Base-by-base conservation (phyloP, 2,113 vertebrate genomes). In the Smithornis capensis region DNA sequence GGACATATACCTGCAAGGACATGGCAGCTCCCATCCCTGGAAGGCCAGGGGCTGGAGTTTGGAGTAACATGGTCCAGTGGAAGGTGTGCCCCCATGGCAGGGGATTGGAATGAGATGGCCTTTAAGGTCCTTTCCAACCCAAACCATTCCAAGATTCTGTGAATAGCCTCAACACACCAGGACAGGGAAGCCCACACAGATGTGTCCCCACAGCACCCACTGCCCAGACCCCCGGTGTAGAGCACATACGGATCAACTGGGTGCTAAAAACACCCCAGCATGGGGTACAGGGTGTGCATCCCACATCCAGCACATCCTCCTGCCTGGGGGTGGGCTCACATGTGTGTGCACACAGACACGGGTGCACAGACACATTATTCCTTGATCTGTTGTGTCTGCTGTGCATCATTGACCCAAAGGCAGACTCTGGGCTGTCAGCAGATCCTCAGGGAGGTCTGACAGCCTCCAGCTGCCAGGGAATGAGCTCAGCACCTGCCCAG, bases 231-330 rank as follows among this genome's bases (percentile, higher is more conserved):
- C 49, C 33, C 1, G 24, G 11, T 22, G 17, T 11, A 8, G 62
- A 75, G 6, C 37, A 23, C 1, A 0, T 21, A 6, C 0, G 4
- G 70, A 12, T 27, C 38, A n/a, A 3, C 22, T 1, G 19, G 19
- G 13, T 17, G 15, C 67, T 10, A 4, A 24, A 85, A 45, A 19
- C n/a, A 40, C 25, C 25, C 1, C 28, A 13, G 13, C 1, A 1
- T 7, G 35, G 73, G 50, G 59, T 15, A 4, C 13, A 12, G 65
- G 59, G 25, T 0, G 4, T 27, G 47, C 49, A 25, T 13, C 45
- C 59, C n/a, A 4, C 60, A 37, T 15, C 37, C 65, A 29, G 9
- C 45, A 19, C 19, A 14, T 5, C 42, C 49, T 28, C 45, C 15
- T 29, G 42, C 1, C 0, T 12, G 0, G 1, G 18, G 47, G n/a